Conservation (phyloP, 2,888 invertebrate genomes). For the Iselma pallidipennis region DNA sequence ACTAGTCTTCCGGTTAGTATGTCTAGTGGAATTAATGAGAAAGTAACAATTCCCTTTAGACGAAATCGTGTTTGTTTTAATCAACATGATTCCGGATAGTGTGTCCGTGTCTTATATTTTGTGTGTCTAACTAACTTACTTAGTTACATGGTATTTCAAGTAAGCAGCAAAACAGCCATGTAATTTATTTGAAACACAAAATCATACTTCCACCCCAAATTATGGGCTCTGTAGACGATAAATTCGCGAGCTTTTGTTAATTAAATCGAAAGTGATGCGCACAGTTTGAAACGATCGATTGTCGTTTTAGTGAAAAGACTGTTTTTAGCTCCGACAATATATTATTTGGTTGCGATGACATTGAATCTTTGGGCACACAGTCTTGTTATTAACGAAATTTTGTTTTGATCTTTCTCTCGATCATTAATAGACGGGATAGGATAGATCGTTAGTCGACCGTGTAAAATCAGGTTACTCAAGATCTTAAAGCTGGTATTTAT, state of each 20-base stretch:
- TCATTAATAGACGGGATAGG: background rate
- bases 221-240: background rate
- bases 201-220: constrained; percentile 8
- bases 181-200: constrained; percentile 7
- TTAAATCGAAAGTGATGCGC: too few relatives aligned
- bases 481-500: background rate
- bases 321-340: too few relatives aligned
- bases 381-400: background rate
- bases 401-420: background rate
- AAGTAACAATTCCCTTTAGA: constrained; percentile 1
- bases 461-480: background rate
- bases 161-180: too few relatives aligned
- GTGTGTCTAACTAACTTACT: too few relatives aligned
- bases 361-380: too few relatives aligned
- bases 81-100: background rate
- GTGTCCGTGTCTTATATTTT: too few relatives aligned
- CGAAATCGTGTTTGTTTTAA: background rate
- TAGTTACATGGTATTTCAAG: too few relatives aligned
- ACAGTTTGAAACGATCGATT: background rate
- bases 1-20: background rate
- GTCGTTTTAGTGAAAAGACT: too few relatives aligned
- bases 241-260: background rate
- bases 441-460: background rate
- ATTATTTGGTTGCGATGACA: too few relatives aligned
- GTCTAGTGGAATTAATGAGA: constrained; percentile 3